Base-by-base conservation (phyloP, 2,888 invertebrate genomes). In the Ormyrus rosae region DNA sequence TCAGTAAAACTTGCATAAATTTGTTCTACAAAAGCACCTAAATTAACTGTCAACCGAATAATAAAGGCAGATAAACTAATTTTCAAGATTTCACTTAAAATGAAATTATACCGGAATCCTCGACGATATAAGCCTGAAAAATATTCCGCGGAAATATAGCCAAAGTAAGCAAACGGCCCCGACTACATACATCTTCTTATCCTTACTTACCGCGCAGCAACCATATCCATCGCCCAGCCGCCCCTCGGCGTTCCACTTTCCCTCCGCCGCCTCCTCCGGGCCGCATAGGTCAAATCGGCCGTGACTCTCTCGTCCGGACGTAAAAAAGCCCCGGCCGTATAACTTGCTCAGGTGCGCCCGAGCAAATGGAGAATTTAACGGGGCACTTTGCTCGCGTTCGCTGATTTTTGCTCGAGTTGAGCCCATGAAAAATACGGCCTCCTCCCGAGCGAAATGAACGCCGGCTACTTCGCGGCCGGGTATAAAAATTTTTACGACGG, bases 251-350 rank as follows among this genome's bases (percentile, higher is more conserved):
- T n/a, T 67, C 11, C 10, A 34, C 60, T 6, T 1, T 34, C 60
- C 9, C 10, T 56, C 19, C 19, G 19, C 56, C 6, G 50, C 19
- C 19, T 13, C n/a, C 50, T 6, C 10, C 63, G 45, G 68, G 81
- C 13, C 55, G 68, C 78, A 67, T 80, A 81, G 77, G 80, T 81
- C 81, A 83, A 75, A 82, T 82, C 77, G 81, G 67, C 73, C 78
- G 81, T 77, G 82, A 81, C 70, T 67, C 61, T 55, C 60, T 48
- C 48, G 45, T 61, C 46, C 58, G 53, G 67, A 13, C 77, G 19
- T 34, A 64, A 64, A 73, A 65, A 73, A 73, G 73, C 48, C 73
- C 9, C 51, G 10, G 60, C 50, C 13, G 6, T 50, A 64, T 60
- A 60, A 34, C 8, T 61, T 9, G 51, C 65, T 45, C 72, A 63